Evolutionary conservation across 2,113 vertebrate species (phyloP).

Genomic region (Podarcis cretensis): DNA sequence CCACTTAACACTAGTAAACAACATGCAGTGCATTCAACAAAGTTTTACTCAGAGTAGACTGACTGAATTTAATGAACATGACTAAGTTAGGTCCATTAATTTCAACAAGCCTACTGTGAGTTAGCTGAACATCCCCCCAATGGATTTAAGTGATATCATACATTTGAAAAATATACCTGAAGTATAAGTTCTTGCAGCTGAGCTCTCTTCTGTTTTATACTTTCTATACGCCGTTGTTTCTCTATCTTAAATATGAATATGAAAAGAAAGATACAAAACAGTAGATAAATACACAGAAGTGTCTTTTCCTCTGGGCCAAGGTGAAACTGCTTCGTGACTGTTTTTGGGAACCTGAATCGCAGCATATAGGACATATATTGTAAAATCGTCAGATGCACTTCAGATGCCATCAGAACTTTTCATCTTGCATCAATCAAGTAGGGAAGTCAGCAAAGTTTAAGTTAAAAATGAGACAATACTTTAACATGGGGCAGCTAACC

Average conservation of each 20-base stretch:
- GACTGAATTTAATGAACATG: no score
- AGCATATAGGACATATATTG: rapidly evolving
- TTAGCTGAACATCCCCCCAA: background rate
- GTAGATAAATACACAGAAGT: background rate
- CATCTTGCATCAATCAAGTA: background rate
- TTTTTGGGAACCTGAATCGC: background rate
- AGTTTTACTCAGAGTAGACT: no score
- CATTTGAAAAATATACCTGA: conserved; percentile 76
- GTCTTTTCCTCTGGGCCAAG: background rate
- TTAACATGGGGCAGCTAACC: background rate
- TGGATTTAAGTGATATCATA: background rate
- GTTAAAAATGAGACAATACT: background rate
- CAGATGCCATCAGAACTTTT: background rate
- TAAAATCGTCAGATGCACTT: background rate
- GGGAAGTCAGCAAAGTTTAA: background rate
- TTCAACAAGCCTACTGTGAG: background rate
- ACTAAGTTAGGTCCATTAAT: no score
- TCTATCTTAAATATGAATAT: conserved; percentile 79
- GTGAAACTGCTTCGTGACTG: background rate
- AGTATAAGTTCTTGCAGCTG: conserved; percentile 87
- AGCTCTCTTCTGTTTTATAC: conserved; percentile 87
- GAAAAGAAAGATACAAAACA: conserved; percentile 26
- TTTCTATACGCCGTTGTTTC: conserved; percentile 87
- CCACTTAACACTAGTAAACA: background rate
- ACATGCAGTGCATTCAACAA: no score